These are phyloP conservation scores for Drosophila guanche DNA, from an alignment of 1,140 invertebrate species.

Conservation along the genomic window DNA sequence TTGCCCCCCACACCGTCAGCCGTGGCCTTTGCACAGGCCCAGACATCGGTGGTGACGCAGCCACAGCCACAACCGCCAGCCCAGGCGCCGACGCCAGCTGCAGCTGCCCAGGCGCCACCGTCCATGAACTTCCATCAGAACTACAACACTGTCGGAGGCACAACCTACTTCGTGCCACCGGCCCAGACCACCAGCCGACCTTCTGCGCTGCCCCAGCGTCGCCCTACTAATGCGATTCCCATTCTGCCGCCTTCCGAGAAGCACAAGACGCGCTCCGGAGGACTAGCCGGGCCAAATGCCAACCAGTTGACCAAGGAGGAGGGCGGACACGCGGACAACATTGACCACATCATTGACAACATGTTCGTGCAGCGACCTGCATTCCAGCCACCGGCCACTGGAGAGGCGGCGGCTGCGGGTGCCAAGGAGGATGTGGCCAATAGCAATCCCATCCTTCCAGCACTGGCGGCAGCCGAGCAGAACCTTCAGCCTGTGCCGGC, in stretches of 20 bases:
- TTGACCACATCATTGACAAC: conserved; percentile 86
- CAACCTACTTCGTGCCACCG: conserved; percentile 82
- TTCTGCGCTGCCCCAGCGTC: conserved; percentile 74
- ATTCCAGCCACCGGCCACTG: conserved; percentile 65
- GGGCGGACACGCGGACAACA: conserved; percentile 84
- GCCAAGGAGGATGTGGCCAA: conserved; percentile 35
- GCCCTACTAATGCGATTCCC: conserved; percentile 84
- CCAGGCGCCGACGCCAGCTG: conserved; percentile 46
- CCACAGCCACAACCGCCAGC: conserved; percentile 34
- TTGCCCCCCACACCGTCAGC: conserved; percentile 67
- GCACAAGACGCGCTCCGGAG: conserved; percentile 55
- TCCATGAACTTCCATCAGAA: conserved; percentile 72
- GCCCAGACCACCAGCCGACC: conserved; percentile 69
- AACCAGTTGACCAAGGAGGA: conserved; percentile 40
- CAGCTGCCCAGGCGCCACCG: conserved; percentile 40
- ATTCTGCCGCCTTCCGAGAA: conserved; percentile 83
- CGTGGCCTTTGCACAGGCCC: conserved; percentile 66
- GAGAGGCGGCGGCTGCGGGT: conserved; percentile 9
- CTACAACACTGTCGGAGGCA: conserved; percentile 82
- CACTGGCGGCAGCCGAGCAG: conserved; percentile 38
- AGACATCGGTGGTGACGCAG: conserved; percentile 40
- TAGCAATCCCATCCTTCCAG: conserved; percentile 14
- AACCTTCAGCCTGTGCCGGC: conserved; percentile 63
- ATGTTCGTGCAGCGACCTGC: conserved; percentile 86
- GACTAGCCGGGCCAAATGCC: conserved; percentile 10